These are phyloP conservation scores for Dipus sagitta DNA, from an alignment of 2,797 vertebrate genomes.

Conservation along the genomic window DNA sequence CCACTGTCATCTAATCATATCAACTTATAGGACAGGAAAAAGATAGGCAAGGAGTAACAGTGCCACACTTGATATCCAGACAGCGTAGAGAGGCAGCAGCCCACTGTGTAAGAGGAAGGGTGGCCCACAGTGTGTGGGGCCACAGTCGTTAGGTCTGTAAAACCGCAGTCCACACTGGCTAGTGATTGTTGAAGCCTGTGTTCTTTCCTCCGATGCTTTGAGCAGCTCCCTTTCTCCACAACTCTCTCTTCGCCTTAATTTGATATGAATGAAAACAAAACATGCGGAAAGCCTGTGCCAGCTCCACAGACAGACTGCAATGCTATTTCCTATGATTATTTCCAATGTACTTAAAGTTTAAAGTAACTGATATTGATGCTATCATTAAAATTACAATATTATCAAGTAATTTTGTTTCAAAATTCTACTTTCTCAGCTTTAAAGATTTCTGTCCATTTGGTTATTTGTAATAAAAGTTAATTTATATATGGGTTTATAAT, in stretches of 20 bases:
- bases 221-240: neutral
- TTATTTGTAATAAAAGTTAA: neutral
- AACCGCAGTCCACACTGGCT: neutral
- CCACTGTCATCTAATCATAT: neutral
- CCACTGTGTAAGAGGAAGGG: neutral
- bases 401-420: neutral
- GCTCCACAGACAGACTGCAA: neutral
- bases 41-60: neutral
- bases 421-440: neutral
- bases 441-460: neutral
- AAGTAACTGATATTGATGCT: neutral
- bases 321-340: neutral
- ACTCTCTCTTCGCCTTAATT: neutral
- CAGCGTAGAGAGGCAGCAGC: neutral
- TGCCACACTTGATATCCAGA: neutral
- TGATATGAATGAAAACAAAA: neutral
- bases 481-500: slow-evolving; percentile 18
- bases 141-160: neutral
- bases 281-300: neutral
- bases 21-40: neutral
- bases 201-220: neutral
- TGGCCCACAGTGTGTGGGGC: fast-evolving
- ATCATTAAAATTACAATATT: neutral
- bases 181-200: neutral
- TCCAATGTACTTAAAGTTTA: neutral